Percentiles rank a stretch among this genome's conserved stretches.
Conservation (phyloP, 2,888 invertebrate genomes). For the Agriopis marginaria region DNA sequence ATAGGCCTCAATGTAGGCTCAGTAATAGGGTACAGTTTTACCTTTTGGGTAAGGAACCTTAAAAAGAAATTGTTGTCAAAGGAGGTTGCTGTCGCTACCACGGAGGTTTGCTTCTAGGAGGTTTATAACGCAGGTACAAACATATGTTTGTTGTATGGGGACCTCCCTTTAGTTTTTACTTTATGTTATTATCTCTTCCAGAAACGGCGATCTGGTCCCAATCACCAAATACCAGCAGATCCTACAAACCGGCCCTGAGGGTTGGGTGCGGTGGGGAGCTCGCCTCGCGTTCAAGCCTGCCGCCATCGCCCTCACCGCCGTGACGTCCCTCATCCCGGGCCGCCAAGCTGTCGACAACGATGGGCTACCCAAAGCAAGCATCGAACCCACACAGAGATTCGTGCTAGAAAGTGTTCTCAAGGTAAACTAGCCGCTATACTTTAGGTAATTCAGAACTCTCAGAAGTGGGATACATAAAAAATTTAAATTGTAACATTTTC, state of each 20-base stretch:
- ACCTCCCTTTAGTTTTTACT: too few species aligned
- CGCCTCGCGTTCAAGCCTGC: slow-evolving; percentile 76
- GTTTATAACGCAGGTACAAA: too few species aligned
- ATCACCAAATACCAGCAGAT: slow-evolving; percentile 77
- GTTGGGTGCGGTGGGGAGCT: slow-evolving; percentile 80
- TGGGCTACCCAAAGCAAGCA: slow-evolving; percentile 75
- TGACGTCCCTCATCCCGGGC: slow-evolving; percentile 67
- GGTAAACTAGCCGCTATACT: slow-evolving; percentile 49
- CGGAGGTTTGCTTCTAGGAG: too few species aligned
- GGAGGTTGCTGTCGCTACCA: too few species aligned
- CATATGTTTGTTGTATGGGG: too few species aligned
- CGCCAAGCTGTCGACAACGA: slow-evolving; percentile 68
- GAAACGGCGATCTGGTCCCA: slow-evolving; percentile 70
- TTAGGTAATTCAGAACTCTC: neutral
- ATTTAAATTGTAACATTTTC: too few species aligned
- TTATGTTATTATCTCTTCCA: slow-evolving; percentile 44
- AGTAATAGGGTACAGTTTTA: too few species aligned
- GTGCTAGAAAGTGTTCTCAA: slow-evolving; percentile 75
- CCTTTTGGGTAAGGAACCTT: too few species aligned
- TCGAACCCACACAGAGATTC: slow-evolving; percentile 75
- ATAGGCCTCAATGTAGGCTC: too few species aligned
- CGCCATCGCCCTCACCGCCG: slow-evolving; percentile 71
- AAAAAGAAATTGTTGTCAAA: too few species aligned
- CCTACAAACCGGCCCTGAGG: slow-evolving; percentile 74
- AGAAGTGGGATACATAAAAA: neutral